A percentile compares a stretch with the other conserved stretches of the same genome.
These are phyloP conservation scores for Trialeurodes vaporariorum DNA, from an alignment of 1,140 invertebrate species.

Conservation along the genomic window DNA sequence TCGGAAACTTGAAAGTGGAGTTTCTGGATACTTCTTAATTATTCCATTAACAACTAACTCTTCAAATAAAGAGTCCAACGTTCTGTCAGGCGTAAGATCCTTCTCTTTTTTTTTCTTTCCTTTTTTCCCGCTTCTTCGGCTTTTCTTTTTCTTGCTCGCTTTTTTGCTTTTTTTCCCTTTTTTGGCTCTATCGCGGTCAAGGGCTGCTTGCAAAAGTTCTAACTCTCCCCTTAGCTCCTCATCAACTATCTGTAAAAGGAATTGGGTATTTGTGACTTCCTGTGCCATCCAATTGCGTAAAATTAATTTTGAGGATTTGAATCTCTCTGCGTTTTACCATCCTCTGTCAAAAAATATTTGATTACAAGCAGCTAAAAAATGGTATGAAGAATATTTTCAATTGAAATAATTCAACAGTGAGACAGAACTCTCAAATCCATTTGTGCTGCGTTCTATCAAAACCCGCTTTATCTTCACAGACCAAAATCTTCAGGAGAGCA, in stretches of 20 bases:
- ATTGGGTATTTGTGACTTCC: too few relatives aligned
- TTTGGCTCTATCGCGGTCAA: constrained; percentile 39
- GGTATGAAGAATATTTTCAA: too few relatives aligned
- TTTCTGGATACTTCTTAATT: constrained; percentile 63
- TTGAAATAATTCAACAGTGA: too few relatives aligned
- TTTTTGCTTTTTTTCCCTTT: constrained; percentile 69
- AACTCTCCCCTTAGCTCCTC: constrained; percentile 73
- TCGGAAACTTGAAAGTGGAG: constrained; percentile 56
- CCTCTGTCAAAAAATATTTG: too few relatives aligned
- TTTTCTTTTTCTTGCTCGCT: constrained; percentile 65
- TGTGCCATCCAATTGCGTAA: too few relatives aligned
- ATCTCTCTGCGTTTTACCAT: too few relatives aligned
- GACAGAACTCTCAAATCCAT: too few relatives aligned
- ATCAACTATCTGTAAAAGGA: constrained; percentile 64
- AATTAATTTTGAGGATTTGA: too few relatives aligned
- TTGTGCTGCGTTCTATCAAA: too few relatives aligned
- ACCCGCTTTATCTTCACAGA: too few relatives aligned
- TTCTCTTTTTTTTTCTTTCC: constrained; percentile 91
- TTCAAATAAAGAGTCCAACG: constrained; percentile 79
- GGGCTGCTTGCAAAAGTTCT: constrained; percentile 55
- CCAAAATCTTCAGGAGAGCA: too few relatives aligned
- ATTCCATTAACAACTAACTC: constrained; percentile 83
- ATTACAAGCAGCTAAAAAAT: too few relatives aligned
- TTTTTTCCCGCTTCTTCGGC: constrained; percentile 67
- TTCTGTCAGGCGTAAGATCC: constrained; percentile 85